Conservation (phyloP, 2,113 vertebrate species). For the Oxygymnocypris stewartii region DNA sequence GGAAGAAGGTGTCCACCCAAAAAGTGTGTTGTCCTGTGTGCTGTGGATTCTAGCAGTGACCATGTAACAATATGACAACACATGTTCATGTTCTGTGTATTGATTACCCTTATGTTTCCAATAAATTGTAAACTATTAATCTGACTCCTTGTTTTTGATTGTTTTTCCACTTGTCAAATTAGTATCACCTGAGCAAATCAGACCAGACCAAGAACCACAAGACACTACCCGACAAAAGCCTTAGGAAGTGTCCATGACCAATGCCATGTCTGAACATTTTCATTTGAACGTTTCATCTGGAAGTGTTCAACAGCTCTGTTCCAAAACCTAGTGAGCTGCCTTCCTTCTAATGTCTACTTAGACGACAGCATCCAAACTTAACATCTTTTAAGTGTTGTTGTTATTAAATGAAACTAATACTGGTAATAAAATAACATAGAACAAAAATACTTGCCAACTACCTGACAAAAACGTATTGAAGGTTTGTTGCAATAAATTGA, state of each 20-base stretch:
- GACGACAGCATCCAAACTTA: background rate
- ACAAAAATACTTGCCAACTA: too few relatives aligned
- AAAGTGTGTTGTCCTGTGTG: background rate
- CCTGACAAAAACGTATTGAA: too few relatives aligned
- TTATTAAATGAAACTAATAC: too few relatives aligned
- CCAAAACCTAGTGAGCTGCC: background rate
- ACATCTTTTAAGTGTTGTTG: too few relatives aligned
- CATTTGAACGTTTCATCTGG: background rate
- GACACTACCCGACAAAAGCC: background rate
- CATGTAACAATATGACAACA: background rate
- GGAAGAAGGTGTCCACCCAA: background rate
- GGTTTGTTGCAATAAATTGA: too few relatives aligned
- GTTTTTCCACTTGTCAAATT: background rate
- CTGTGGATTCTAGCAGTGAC: background rate
- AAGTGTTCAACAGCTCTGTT: background rate
- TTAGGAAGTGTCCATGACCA: background rate
- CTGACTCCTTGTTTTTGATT: background rate
- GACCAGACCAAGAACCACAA: background rate
- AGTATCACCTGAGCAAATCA: background rate
- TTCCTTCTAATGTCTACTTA: background rate
- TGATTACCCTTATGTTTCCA: constrained; percentile 2
- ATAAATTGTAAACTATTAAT: constrained; percentile 17
- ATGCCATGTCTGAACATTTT: background rate
- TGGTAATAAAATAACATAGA: too few relatives aligned
- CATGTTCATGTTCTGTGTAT: constrained; percentile 22